A percentile compares a stretch with the other conserved stretches of the same genome.
Conservation (phyloP, 2,113 vertebrate species). For the Lepisosteus oculatus region DNA sequence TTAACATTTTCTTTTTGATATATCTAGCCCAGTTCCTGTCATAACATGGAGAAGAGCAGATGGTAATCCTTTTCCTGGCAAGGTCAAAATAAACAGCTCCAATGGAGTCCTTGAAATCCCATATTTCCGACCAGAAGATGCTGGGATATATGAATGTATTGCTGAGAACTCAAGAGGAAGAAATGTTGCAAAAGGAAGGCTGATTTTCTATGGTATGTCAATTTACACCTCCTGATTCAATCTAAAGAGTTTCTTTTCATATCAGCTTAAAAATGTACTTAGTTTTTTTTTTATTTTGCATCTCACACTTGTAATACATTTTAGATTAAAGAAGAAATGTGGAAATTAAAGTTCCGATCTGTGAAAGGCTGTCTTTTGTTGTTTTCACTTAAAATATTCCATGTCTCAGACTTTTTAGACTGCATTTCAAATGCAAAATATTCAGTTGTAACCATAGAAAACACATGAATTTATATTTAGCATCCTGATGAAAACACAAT, state of each 20-base stretch:
- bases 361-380: too few relatives aligned
- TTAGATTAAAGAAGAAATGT: too few relatives aligned
- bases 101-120: slow-evolving; percentile 81
- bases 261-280: too few relatives aligned
- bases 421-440: too few relatives aligned
- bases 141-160: slow-evolving; percentile 75
- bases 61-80: slow-evolving; percentile 71
- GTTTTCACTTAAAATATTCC: too few relatives aligned
- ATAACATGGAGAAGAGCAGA: slow-evolving; percentile 83
- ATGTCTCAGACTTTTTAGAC: too few relatives aligned
- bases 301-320: too few relatives aligned
- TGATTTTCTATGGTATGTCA: slow-evolving; percentile 76
- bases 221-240: neutral
- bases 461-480: too few relatives aligned
- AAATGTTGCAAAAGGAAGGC: slow-evolving; percentile 73
- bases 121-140: slow-evolving; percentile 78
- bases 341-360: too few relatives aligned
- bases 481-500: too few relatives aligned
- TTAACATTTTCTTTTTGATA: slow-evolving; percentile 46
- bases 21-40: slow-evolving; percentile 76
- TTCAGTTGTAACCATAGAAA: too few relatives aligned
- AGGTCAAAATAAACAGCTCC: slow-evolving; percentile 69
- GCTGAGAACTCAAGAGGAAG: slow-evolving; percentile 75
- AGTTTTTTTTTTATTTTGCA: too few relatives aligned
- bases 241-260: neutral